These are phyloP conservation scores for Samia ricini DNA, from an alignment of 1,140 invertebrate species.

Conservation along the genomic window DNA sequence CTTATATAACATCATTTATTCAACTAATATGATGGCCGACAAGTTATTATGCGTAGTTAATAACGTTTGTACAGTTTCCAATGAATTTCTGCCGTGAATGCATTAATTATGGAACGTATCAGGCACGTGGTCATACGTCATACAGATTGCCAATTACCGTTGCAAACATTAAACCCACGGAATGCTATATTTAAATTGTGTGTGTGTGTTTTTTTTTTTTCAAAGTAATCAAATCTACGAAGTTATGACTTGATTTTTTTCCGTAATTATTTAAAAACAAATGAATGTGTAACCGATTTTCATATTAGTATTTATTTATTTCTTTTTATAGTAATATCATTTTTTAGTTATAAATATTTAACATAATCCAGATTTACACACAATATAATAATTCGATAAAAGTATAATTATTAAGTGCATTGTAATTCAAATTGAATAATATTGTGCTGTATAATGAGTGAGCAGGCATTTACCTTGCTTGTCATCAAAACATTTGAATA, in stretches of 20 bases:
- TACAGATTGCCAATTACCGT: slow-evolving; percentile 22
- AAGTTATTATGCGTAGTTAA: slow-evolving; percentile 24
- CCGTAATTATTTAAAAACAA: neutral
- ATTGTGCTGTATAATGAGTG: no score
- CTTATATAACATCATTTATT: neutral
- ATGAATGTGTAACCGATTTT: no score
- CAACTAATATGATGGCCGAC: slow-evolving; percentile 11
- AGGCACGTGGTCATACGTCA: slow-evolving; percentile 12
- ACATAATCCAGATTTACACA: no score
- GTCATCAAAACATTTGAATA: slow-evolving; percentile 2
- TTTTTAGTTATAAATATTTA: no score
- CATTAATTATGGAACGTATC: slow-evolving; percentile 25
- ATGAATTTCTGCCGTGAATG: slow-evolving; percentile 24
- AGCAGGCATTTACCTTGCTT: neutral
- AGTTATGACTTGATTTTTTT: neutral
- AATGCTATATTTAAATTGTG: neutral
- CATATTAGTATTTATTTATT: no score
- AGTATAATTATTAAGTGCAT: no score
- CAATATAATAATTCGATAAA: no score
- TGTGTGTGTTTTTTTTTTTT: neutral
- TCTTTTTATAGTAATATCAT: no score
- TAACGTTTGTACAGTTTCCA: slow-evolving; percentile 28
- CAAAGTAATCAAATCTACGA: neutral
- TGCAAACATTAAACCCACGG: slow-evolving; percentile 11
- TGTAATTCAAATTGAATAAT: no score